phyloP scores from a whole-genome alignment of 2,113 vertebrate genomes.

The Lichenostomus cassidix region DNA sequence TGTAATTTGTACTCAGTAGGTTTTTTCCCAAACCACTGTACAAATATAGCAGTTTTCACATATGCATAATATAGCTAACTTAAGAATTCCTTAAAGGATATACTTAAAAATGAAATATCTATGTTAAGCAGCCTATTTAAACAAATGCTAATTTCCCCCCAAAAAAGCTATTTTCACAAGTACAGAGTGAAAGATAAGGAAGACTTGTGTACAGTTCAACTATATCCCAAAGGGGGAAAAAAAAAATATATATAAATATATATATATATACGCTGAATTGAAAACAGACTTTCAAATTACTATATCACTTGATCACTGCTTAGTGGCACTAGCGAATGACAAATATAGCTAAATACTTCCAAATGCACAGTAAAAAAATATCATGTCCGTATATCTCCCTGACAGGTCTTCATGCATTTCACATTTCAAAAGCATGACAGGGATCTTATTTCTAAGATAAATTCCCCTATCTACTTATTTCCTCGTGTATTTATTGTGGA shows the following conservation, averaged over 20 bases:
- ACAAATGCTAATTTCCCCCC: background rate
- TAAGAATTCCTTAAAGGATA: background rate
- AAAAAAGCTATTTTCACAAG: background rate
- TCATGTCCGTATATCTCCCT: conserved; percentile 85
- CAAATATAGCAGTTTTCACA: background rate
- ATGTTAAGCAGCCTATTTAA: background rate
- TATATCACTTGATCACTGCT: conserved; percentile 71
- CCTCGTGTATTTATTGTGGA: conserved; percentile 88
- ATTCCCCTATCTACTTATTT: conserved; percentile 86
- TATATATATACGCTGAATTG: conserved; percentile 28
- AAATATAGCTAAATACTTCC: conserved; percentile 86
- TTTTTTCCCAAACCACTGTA: background rate
- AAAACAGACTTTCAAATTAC: conserved; percentile 71
- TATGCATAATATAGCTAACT: background rate
- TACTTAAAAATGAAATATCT: background rate
- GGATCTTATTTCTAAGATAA: conserved; percentile 90
- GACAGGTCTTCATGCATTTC: conserved; percentile 81
- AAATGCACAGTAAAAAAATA: conserved; percentile 84
- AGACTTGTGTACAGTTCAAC: background rate
- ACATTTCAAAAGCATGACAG: conserved; percentile 82
- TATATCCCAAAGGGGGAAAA: background rate
- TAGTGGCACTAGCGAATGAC: conserved; percentile 73
- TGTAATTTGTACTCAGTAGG: background rate
- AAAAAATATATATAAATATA: background rate
- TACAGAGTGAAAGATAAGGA: background rate